Evolutionary conservation across 2,797 vertebrate species (phyloP), one percentile per base, ranked within the genome.

Genomic region (Adrianichthys oophorus): DNA sequence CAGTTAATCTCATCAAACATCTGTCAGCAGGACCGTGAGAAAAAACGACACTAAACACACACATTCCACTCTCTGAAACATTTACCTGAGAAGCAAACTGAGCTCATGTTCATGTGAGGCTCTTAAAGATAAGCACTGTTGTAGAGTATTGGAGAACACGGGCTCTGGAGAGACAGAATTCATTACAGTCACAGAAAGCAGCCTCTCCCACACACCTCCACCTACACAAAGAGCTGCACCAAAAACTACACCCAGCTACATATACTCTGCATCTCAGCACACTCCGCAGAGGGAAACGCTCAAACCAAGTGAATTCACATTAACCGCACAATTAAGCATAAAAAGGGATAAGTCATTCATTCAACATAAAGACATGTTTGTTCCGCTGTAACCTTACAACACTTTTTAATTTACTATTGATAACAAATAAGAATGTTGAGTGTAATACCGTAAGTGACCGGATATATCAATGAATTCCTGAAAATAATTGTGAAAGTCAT

Each of bases 131-230:
- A 81, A 80, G 72, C 69, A 52, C 70, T 70, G 59, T 75, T 74
- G 63, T 64, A 52, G 57, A 64, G 72, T 65, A 73, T 76, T 84
- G 78, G 70, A 84, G 71, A 72, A 79, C 79, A 76, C 70, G 47
- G 83, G 79, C 84, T 84, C 62, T 75, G 76, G 79, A 88, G 86
- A 90, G 84, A 79, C 76, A 88, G 90, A 83, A 90, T 90, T 90
- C 85, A 91, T 91, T 89, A 89, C 85, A 82, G 79, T 89, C 85
- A 85, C 85, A 87, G 81, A 91, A 88, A 74, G 78, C 80, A 79
- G 83, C 87, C 85, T 91, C 91, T 83, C 90, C 91, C 88, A 92
- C 91, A 91, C 90, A 90, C 79, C 75, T 86, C 84, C 89, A 90
- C 92, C 91, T 90, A 92, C 92, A 88, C 83, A 54, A 59, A 67